These are phyloP conservation scores for Eilema sororculum DNA, from an alignment of 2,888 invertebrate genomes.

Conservation along the genomic window DNA sequence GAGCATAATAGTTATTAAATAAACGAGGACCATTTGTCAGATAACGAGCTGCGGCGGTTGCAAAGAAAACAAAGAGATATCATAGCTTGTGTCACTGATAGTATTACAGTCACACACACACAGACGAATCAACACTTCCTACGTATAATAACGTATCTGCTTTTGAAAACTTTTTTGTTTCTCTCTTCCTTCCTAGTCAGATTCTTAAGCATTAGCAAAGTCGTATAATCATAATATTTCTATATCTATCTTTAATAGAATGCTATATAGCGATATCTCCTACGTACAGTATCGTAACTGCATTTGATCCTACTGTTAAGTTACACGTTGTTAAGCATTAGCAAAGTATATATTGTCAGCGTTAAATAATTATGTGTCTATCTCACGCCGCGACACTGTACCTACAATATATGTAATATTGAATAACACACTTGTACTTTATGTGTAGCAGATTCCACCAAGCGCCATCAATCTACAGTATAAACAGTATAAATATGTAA, in stretches of 20 bases:
- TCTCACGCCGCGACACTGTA: no score
- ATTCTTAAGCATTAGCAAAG: neutral
- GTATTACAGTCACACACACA: constrained; percentile 41
- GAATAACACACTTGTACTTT: no score
- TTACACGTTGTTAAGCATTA: no score
- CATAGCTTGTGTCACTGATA: constrained; percentile 63
- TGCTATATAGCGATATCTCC: neutral
- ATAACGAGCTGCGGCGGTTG: constrained; percentile 65
- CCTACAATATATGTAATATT: no score
- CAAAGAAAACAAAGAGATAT: constrained; percentile 79
- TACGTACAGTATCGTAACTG: neutral
- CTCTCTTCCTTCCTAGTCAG: no score
- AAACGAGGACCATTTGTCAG: constrained; percentile 67
- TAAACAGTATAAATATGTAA: no score
- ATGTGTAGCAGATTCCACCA: no score
- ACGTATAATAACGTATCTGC: neutral
- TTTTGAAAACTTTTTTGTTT: no score
- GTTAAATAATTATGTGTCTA: no score
- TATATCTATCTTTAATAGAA: neutral
- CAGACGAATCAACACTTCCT: constrained; percentile 13
- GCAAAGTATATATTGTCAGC: no score
- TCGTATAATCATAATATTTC: neutral
- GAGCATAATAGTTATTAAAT: constrained; percentile 65
- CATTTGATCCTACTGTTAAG: no score
- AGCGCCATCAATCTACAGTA: no score